Evolutionary conservation across 1,140 invertebrate genomes (phyloP).

Genomic region (Meteorus sp.): DNA sequence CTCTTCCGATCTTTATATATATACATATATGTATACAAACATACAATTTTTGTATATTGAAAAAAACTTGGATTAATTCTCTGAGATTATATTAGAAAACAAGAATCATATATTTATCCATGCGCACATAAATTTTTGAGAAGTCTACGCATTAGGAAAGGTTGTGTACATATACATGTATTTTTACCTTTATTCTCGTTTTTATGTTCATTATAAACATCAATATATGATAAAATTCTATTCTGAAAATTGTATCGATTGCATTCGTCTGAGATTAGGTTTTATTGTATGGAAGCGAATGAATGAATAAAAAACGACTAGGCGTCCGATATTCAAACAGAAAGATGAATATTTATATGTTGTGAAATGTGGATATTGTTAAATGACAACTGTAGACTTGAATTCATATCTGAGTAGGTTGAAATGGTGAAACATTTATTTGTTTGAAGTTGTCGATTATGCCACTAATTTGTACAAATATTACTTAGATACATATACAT

Average conservation of each 20-base stretch:
- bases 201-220: no score
- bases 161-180: not conserved
- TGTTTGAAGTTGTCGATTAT: conserved; percentile 8
- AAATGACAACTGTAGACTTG: not conserved
- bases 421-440: conserved; percentile 3
- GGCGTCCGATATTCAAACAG: no score
- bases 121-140: conserved; percentile 1
- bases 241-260: no score
- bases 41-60: not conserved
- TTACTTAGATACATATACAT: no score
- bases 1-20: no score
- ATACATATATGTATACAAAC: not conserved
- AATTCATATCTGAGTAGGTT: not conserved
- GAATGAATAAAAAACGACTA: no score
- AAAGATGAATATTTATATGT: not conserved
- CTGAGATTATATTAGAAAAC: not conserved
- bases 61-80: not conserved
- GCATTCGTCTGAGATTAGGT: no score
- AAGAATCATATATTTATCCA: conserved; percentile 7
- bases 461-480: conserved; percentile 10
- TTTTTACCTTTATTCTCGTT: not conserved
- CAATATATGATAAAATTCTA: no score
- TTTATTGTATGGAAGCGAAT: no score
- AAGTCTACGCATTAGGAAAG: not conserved
- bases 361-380: not conserved